These are phyloP conservation scores for Ichneumoninae sp. DNA, from an alignment of 2,888 invertebrate genomes.

Conservation along the genomic window DNA sequence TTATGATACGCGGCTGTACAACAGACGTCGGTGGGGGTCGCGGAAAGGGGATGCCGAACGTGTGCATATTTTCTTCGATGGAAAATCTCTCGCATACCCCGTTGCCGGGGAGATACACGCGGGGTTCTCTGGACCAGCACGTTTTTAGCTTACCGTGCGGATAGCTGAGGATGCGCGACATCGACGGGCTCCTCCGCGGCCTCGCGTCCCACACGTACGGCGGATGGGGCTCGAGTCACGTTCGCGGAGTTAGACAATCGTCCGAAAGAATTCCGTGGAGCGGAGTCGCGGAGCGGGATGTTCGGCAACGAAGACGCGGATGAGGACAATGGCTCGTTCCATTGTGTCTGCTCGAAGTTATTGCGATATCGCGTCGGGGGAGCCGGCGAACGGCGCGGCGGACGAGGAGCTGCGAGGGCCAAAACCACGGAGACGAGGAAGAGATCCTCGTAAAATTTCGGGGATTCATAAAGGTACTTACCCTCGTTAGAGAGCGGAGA, in stretches of 20 bases:
- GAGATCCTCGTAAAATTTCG: slow-evolving; percentile 63
- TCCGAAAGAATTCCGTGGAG: slow-evolving; percentile 35
- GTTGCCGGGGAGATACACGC: background rate
- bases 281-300: background rate
- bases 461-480: slow-evolving; percentile 70
- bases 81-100: slow-evolving; percentile 23
- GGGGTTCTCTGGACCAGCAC: too few relatives aligned
- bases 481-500: slow-evolving; percentile 63
- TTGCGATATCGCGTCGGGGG: slow-evolving; percentile 58
- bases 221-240: slow-evolving; percentile 56
- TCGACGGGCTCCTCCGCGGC: slow-evolving; percentile 17
- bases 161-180: slow-evolving; percentile 39
- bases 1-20: slow-evolving; percentile 22
- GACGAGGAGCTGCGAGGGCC: background rate
- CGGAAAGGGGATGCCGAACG: slow-evolving; percentile 1
- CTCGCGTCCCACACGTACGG: slow-evolving; percentile 19
- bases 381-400: background rate
- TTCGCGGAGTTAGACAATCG: slow-evolving; percentile 55
- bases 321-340: slow-evolving; percentile 56
- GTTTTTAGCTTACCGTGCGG: slow-evolving; percentile 40
- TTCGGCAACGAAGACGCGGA: slow-evolving; percentile 26
- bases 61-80: slow-evolving; percentile 53
- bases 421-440: slow-evolving; percentile 16
- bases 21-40: background rate
- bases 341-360: slow-evolving; percentile 62